A percentile compares a stretch with the other conserved stretches of the same genome.
Conservation (phyloP, 64 coral and sea anemone species). For the Orbicella faveolata region DNA sequence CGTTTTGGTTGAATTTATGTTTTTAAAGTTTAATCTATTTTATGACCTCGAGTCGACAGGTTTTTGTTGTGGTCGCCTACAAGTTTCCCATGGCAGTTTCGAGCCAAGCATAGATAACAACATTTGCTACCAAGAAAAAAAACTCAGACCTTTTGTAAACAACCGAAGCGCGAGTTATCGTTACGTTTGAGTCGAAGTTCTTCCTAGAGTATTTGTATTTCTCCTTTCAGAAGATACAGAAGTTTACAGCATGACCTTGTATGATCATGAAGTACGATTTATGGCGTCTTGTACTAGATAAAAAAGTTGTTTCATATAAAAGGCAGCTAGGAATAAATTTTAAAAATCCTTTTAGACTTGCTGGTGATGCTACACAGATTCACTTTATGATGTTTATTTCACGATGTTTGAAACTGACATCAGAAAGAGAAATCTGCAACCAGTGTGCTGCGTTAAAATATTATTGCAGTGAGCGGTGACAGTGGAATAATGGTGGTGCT, state of each 20-base stretch:
- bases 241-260: background rate
- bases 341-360: background rate
- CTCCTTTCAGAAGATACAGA: background rate
- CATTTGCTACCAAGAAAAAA: background rate
- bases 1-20: conserved; percentile 16
- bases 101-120: conserved; percentile 2
- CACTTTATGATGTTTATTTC: conserved; percentile 5
- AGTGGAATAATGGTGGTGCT: background rate
- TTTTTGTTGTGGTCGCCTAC: conserved; percentile 35
- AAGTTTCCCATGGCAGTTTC: conserved; percentile 1
- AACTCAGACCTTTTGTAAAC: conserved; percentile 24
- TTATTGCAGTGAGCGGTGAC: background rate
- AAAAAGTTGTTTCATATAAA: background rate
- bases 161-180: conserved; percentile 5
- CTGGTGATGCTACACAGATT: background rate
- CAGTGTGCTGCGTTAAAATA: background rate
- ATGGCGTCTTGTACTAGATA: background rate
- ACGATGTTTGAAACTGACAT: conserved; percentile 14
- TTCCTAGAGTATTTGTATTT: background rate
- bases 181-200: background rate
- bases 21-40: conserved; percentile 5
- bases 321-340: background rate
- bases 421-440: conserved; percentile 35
- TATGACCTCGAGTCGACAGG: conserved; percentile 16
- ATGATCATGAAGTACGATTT: background rate